Evolutionary conservation across 2,888 invertebrate species (phyloP).

Genomic region (Synanthedon formicaeformis): DNA sequence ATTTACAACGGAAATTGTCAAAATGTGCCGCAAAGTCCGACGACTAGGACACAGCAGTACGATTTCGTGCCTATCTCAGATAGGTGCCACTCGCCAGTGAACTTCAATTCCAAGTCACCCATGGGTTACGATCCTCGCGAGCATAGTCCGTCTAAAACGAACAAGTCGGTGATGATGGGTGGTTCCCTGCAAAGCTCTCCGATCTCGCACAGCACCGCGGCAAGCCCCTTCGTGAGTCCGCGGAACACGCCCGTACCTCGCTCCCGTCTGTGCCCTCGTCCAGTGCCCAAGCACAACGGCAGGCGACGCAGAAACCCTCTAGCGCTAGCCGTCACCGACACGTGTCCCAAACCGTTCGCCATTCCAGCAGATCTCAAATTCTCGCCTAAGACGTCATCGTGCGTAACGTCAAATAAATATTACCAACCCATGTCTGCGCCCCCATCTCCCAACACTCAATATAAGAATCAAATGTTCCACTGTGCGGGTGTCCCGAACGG

Average conservation of each 20-base stretch:
- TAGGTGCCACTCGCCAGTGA: slow-evolving; percentile 75
- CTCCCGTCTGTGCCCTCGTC: slow-evolving; percentile 70
- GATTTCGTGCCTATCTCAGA: slow-evolving; percentile 90
- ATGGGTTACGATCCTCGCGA: slow-evolving; percentile 45
- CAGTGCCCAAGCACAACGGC: slow-evolving; percentile 54
- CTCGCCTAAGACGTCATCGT: slow-evolving; percentile 33
- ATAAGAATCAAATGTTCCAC: slow-evolving; percentile 62
- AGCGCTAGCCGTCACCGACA: slow-evolving; percentile 38
- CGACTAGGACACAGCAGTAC: slow-evolving; percentile 81
- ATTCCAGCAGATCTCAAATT: slow-evolving; percentile 60
- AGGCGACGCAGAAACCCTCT: slow-evolving; percentile 46
- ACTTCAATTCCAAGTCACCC: slow-evolving; percentile 57
- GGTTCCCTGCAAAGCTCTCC: slow-evolving; percentile 59
- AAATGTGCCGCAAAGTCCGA: slow-evolving; percentile 79
- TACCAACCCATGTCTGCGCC: slow-evolving; percentile 76
- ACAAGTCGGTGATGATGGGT: slow-evolving; percentile 44
- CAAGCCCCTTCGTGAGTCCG: slow-evolving; percentile 87
- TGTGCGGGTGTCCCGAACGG: slow-evolving; percentile 48
- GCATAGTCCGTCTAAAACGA: slow-evolving; percentile 47
- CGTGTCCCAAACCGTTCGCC: slow-evolving; percentile 47
- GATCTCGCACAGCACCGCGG: slow-evolving; percentile 75
- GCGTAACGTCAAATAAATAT: slow-evolving; percentile 41
- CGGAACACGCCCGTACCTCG: slow-evolving; percentile 80
- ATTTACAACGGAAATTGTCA: slow-evolving; percentile 49
- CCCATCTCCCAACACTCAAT: slow-evolving; percentile 73